Evolutionary conservation across 2,888 invertebrate genomes (phyloP).

Genomic region (Agonopterix heracliana): DNA sequence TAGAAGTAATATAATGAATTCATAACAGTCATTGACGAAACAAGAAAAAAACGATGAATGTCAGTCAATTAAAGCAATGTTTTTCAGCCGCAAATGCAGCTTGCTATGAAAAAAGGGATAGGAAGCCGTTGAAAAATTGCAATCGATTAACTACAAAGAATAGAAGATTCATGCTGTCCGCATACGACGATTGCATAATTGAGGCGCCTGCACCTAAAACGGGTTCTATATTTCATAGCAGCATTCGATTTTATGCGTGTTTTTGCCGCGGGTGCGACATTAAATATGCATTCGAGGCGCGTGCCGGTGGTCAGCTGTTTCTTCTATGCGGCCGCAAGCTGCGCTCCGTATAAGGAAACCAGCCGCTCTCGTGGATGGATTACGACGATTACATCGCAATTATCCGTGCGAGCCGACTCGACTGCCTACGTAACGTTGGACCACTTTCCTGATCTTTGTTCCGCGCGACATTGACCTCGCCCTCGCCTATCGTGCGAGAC

Average conservation of each 20-base stretch:
- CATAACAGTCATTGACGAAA: too few relatives aligned
- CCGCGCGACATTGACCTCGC: slow-evolving; percentile 65
- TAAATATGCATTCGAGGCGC: slow-evolving; percentile 67
- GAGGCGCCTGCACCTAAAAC: slow-evolving; percentile 55
- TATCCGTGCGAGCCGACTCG: slow-evolving; percentile 24
- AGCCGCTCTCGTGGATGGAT: slow-evolving; percentile 47
- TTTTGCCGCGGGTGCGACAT: slow-evolving; percentile 60
- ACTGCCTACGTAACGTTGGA: slow-evolving; percentile 49
- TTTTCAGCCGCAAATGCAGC: slow-evolving; percentile 3
- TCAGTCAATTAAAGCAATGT: background rate
- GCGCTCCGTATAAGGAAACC: slow-evolving; percentile 70
- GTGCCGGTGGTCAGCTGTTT: slow-evolving; percentile 72
- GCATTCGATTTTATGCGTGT: slow-evolving; percentile 59
- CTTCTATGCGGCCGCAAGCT: slow-evolving; percentile 69
- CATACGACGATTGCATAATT: slow-evolving; percentile 50
- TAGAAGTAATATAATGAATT: too few relatives aligned
- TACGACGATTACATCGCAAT: slow-evolving; percentile 72
- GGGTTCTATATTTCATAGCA: slow-evolving; percentile 55
- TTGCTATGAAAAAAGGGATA: slow-evolving; percentile 19
- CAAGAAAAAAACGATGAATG: background rate
- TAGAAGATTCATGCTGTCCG: slow-evolving; percentile 40
- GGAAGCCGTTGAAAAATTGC: slow-evolving; percentile 28
- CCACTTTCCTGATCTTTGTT: slow-evolving; percentile 73
- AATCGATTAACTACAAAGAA: slow-evolving; percentile 23
- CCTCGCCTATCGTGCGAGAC: slow-evolving; percentile 26